Evolutionary conservation across 2,888 invertebrate species (phyloP), one percentile per base, ranked within the genome.

Genomic region (Leucoptera coffeella): DNA sequence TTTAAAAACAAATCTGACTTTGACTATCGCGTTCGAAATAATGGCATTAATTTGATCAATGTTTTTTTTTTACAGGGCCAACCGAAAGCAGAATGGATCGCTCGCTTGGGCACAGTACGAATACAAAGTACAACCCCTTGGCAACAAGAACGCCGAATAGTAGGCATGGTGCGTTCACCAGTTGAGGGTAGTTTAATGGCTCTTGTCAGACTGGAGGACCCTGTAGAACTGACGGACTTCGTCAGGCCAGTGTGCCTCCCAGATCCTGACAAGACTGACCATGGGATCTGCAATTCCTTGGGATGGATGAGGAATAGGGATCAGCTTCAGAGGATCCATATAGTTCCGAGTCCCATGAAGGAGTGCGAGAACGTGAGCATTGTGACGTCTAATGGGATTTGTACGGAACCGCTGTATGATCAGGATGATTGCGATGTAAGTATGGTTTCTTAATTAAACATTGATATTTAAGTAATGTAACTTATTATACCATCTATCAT

Each of bases 131-230:
- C 82, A 2, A 80, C 89, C 1, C 91, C 92, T 1, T 90, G 90
- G 90, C 86, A 88, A 38, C 90, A 89, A 47, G 85, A 90, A 38
- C 72, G 85, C 26, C 73, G 86, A 29, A 82, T 89, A 27, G 78
- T 90, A 4, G 89, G 90, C 15, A 85, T 91, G 83, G 81, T 88
- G 10, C 87, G 89, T 38, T 89, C 89, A 1, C 91, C 90, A 0
- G 87, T 91, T 0, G 90, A 90, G 52, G 91, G 91, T 12, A 90
- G 89, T 38, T 86, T 86, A 34, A 75, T 89, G 4, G 89, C 88
- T 0, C 55, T 91, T 29, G 76, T 90, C 22, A 83, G 89, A 34
- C 59, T 92, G 20, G 87, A 89, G 24, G 79, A 82, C 29, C 76
- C 86, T 0, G 75, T 88, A 0, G 65, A 67, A 29, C 78, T 81